Evolutionary conservation across 2,888 invertebrate species (phyloP), one percentile per base, ranked within the genome.

Genomic region (Agrotis clavis): DNA sequence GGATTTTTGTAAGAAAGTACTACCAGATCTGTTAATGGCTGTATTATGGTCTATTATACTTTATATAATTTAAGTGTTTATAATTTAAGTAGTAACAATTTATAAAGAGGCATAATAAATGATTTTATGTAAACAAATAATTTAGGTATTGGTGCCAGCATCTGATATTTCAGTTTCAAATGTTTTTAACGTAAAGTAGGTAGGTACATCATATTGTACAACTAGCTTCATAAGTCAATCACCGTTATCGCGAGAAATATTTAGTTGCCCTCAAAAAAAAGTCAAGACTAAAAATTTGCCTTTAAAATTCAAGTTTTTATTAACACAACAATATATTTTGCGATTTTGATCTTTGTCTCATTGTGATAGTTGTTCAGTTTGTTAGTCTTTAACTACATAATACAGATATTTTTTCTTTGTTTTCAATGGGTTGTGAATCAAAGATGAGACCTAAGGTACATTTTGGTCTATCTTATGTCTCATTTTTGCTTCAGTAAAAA

Each of bases 11-110:
- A 51, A 48, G 14, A 63, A 62, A 53, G 16, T n/a, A 53, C 53
- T 73, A 82, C 51, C 73, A 76, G 74, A 77, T 85, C 85, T 85
- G 79, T 76, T 70, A 50, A 57, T 65, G 69, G 67, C 50, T 81
- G 72, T 71, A 71, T 59, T 63, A 71, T 86, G 86, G 84, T 86
- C 86, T 85, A 86, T 82, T 76, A 67, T 63, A 74, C 77, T 83
- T 86, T 86, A 79, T 86, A 80, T 84, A 84, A 77, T 86, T 84
- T 80, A 83, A 86, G 77, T 79, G 82, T 82, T 84, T 86, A 87
- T 89, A 80, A 50, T 92, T 89, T 92, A 92, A 92, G 92, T 92
- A 92, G 92, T 90, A 89, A 91, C 90, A 91, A 91, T 92, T n/a
- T 91, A 87, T 89, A 88, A 88, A 86, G 91, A 92, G 91, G 93